These are phyloP conservation scores for Alethe castanea DNA, from an alignment of 2,113 vertebrate genomes.

Conservation along the genomic window DNA sequence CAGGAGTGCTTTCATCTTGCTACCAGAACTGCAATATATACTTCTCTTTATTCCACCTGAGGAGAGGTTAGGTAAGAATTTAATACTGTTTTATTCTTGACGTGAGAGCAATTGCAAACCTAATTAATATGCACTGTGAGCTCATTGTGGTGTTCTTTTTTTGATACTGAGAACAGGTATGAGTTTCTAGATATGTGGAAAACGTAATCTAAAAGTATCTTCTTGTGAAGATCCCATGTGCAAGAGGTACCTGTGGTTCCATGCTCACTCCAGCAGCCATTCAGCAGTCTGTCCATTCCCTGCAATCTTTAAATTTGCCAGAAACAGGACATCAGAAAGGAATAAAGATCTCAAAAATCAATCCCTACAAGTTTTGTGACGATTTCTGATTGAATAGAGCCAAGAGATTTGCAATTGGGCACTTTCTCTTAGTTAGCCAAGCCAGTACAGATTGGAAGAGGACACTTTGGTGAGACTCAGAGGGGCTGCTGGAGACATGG, in stretches of 20 bases:
- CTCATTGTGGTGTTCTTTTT: neutral
- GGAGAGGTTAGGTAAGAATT: constrained; percentile 76
- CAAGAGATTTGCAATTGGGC: neutral
- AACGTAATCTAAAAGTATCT: neutral
- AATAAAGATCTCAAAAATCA: neutral
- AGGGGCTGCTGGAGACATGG: neutral
- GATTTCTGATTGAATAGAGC: neutral
- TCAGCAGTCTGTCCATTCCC: neutral
- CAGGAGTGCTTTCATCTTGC: constrained; percentile 81
- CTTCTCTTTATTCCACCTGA: constrained; percentile 77
- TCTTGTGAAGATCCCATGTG: neutral
- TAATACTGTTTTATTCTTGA: neutral
- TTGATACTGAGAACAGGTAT: neutral
- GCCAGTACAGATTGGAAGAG: neutral
- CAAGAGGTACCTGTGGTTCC: neutral
- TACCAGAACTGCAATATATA: constrained; percentile 83
- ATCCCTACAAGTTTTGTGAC: neutral
- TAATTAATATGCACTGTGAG: neutral
- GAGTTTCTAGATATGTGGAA: neutral
- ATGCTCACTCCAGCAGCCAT: neutral
- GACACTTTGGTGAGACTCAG: neutral
- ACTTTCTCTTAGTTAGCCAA: neutral
- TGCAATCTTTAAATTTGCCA: neutral
- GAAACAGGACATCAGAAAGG: neutral
- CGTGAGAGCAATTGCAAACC: neutral